Base-by-base conservation (phyloP, 2,797 vertebrate genomes). In the Tapera naevia region DNA sequence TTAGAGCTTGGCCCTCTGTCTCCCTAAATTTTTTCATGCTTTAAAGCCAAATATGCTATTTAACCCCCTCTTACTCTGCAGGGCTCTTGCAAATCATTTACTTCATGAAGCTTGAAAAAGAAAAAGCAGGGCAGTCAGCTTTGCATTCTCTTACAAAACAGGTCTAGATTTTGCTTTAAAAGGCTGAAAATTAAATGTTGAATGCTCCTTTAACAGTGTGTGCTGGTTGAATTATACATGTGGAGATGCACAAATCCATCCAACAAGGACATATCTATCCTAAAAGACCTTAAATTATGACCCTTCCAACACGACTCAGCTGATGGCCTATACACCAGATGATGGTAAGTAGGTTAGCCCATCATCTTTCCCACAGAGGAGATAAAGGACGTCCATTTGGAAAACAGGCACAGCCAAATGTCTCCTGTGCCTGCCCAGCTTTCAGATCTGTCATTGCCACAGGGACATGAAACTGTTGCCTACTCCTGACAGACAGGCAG, bases 31-130 rank as follows among this genome's bases (percentile, higher is more conserved):
- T 25, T 80, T 54, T 72, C 15, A 60, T 30, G 13, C 81, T 91
- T 80, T 48, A 66, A 84, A 90, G 62, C 62, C 66, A 88, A 86
- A n/a, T 65, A 76, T 66, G 86, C 84, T 83, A 65, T 72, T 93
- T 88, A 95, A 82, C 18, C 13, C 17, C 3, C 19, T 71, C 32
- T 88, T 81, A 48, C 11, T 83, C 72, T 58, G n/a, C 39, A 65
- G 14, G 1, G 2, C 22, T 91, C 57, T 32, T 61, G 13, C 25
- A 75, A 72, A 28, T 66, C 0, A 0, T 84, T 61, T 64, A 46
- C 35, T 60, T 79, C 0, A 1, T 56, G 50, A 60, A 84, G 5
- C 51, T 43, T 62, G 80, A 81, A 91, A 83, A 11, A 80, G 24
- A 76, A 66, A 88, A 85, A 19, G 7, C 19, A 30, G 15, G 33